These are phyloP conservation scores for Erpobdella octoculata DNA, from an alignment of 2,888 invertebrate species.

Conservation along the genomic window DNA sequence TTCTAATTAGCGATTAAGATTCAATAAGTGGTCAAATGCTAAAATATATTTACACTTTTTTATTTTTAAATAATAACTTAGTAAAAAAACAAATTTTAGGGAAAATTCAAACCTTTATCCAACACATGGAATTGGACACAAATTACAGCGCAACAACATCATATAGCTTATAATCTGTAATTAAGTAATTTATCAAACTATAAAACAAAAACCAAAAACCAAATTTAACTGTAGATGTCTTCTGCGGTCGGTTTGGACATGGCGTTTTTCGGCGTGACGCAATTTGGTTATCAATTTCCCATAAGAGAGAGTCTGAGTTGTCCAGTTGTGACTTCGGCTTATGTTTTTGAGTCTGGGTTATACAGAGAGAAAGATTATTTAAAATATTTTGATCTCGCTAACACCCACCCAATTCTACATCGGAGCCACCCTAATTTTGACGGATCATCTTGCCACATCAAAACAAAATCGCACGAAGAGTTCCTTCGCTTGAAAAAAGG, in stretches of 20 bases:
- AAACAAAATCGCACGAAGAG: conserved; percentile 46
- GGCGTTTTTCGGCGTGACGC: conserved; percentile 50
- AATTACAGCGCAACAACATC: too few relatives aligned
- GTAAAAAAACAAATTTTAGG: too few relatives aligned
- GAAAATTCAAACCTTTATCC: too few relatives aligned
- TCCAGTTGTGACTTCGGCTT: conserved; percentile 39
- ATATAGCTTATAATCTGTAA: too few relatives aligned
- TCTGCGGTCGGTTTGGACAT: conserved; percentile 40
- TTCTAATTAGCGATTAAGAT: conserved; percentile 17
- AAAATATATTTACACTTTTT: too few relatives aligned
- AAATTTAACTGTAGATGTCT: background rate
- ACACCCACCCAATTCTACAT: background rate
- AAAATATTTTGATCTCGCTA: background rate
- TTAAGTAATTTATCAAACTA: background rate
- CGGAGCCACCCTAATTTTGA: background rate
- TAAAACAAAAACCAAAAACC: background rate
- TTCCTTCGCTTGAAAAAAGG: conserved; percentile 45
- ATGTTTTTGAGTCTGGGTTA: conserved; percentile 35
- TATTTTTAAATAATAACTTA: too few relatives aligned
- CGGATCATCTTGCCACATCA: conserved; percentile 40
- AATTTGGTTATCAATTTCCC: conserved; percentile 49
- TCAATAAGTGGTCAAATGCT: background rate
- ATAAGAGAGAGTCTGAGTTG: conserved; percentile 44
- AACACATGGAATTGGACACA: too few relatives aligned
- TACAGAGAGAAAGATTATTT: conserved; percentile 34